Evolutionary conservation across 2,888 invertebrate genomes (phyloP), one percentile per base, ranked within the genome.

Genomic region (Acleris literana): DNA sequence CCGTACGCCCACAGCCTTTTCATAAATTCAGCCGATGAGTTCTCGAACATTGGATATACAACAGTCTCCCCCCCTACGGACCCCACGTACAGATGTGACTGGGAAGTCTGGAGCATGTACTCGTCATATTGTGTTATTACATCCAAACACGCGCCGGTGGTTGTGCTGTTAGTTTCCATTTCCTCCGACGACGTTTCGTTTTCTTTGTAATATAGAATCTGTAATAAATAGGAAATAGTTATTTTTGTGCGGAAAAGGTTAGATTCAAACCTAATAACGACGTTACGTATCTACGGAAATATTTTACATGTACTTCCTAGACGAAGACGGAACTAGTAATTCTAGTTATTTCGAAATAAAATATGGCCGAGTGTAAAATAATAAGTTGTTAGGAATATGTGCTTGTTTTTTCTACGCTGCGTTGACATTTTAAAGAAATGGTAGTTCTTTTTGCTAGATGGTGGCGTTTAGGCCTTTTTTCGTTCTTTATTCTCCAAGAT

Each of bases 41-140:
- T 71, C 18, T 75, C 76, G 70, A 88, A 90, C 46, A 76, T 78
- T 1, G 90, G 91, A 67, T 90, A 92, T 0, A 90, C 72, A 1
- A 87, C 83, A 13, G 72, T 61, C 11, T 75, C 61, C 0, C 76
- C 71, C 3, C 74, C 72, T 3, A 85, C 75, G 22, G 64, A 33
- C 2, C 89, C 88, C 69, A 68, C 72, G 64, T 92, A 92, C 3
- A 82, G 48, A 1, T 80, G 68, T 5, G 74, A 69, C 9, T 73
- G 62, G 2, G 78, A 67, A 52, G 77, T 71, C 7, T 74, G 77
- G 16, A 89, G 72, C 70, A 85, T 77, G 16, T 76, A 69, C 18
- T 79, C 63, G 51, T 73, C 69, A 59, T 78, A 81, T 33, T 77
- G 70, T 2, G 78, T 70, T 20, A 79, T 65, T 6, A 72, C 48